Base-by-base conservation (phyloP, 2,797 vertebrate genomes). In the Huso huso region DNA sequence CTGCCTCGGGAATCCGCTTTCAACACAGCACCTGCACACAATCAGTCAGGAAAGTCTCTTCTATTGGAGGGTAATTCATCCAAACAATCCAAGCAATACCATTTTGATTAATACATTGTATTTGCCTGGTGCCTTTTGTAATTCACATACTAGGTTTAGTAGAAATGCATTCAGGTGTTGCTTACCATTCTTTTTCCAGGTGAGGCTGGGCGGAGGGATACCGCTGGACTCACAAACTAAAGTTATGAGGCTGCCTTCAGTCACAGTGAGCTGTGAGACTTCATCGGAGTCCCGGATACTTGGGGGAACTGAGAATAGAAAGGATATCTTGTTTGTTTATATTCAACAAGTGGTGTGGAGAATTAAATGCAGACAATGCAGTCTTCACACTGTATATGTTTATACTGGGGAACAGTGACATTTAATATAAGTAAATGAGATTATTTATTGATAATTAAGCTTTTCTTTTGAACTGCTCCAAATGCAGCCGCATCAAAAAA, bases 171-270 rank as follows among this genome's bases (percentile, higher is more conserved):
- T 4, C 1, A 37, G 37, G 0, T 4, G 51, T 51, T 48, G 74
- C 83, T 75, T 70, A 97, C 97, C 92, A 1, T 93, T 88, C 77
- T 94, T 99, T 73, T 76, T 92, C 97, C 97, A 99, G 2, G 78
- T 80, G 5, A 99, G 90, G 68, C 85, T 89, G 66, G 97, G 95
- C 49, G 94, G 93, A 37, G 97, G 97, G 62, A 96, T 92, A 18
- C 96, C 96, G 71, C 87, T 95, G 72, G 96, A 98, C 75, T 98
- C 96, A 77, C 97, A 99, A 62, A 93, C 80, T 10, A 99, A 81
- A 71, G 88, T 93, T 70, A 93, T 87, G 64, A 93, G 84, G 66
- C 82, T 87, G 61, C 96, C 95, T 85, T 97, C 93, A 11, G 84
- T 90, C 71, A 94, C 93, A 2, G 89, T 93, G 73, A 95, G 73